Evolutionary conservation across 2,888 invertebrate genomes (phyloP).

Genomic region (Catonia carolina): DNA sequence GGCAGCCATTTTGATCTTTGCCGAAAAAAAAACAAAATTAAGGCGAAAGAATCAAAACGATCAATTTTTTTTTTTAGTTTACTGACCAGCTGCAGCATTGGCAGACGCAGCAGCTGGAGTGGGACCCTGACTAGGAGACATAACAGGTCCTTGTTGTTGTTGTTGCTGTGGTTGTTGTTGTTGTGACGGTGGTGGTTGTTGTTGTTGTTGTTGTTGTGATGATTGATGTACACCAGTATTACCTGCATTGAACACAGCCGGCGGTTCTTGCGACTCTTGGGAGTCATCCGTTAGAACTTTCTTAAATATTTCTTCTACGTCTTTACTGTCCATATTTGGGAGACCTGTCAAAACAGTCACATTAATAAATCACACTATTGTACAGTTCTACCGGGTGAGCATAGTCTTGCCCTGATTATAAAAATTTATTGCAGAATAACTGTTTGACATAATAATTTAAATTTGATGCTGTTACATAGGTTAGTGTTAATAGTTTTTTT

Average conservation of each 20-base stretch:
- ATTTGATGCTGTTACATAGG: too few relatives aligned
- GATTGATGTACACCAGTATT: constrained; percentile 18
- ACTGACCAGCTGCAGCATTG: constrained; percentile 14
- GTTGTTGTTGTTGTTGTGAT: too few relatives aligned
- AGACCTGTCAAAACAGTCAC: constrained; percentile 50
- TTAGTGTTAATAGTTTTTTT: too few relatives aligned
- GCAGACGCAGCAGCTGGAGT: constrained; percentile 7
- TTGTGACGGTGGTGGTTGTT: constrained; percentile 32
- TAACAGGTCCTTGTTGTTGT: constrained; percentile 17
- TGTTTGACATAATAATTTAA: too few relatives aligned
- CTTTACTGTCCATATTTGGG: constrained; percentile 83
- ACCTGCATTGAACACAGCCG: constrained; percentile 3
- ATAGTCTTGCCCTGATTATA: too few relatives aligned
- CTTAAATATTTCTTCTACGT: constrained; percentile 88
- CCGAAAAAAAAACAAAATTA: too few relatives aligned
- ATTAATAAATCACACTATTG: not conserved
- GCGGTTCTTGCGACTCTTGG: constrained; percentile 58
- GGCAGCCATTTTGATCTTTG: too few relatives aligned
- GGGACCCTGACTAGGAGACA: constrained; percentile 10
- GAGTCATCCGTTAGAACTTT: constrained; percentile 75
- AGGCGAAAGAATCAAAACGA: too few relatives aligned
- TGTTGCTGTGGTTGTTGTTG: constrained; percentile 34
- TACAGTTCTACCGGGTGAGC: not conserved
- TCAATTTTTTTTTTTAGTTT: too few relatives aligned
- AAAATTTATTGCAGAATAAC: too few relatives aligned